Evolutionary conservation across 2,797 vertebrate species (phyloP).

Genomic region (Hydrocynus forskahlii): DNA sequence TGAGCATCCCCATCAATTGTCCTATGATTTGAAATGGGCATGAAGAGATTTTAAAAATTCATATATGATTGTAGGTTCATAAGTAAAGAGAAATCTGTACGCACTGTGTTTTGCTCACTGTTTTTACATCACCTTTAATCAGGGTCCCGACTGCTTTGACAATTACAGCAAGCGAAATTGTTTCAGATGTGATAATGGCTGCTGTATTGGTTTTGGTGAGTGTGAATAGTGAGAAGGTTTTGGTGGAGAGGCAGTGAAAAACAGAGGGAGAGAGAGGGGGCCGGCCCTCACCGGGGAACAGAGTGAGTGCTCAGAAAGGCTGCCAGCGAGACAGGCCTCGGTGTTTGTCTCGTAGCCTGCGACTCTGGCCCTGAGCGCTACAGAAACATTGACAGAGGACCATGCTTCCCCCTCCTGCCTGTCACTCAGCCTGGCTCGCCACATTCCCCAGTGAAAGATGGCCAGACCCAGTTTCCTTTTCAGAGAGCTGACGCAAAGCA

Average conservation of each 20-base stretch:
- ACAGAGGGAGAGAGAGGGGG: constrained; percentile 36
- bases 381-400: constrained; percentile 69
- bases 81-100: neutral
- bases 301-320: constrained; percentile 55
- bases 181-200: constrained; percentile 17
- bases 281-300: constrained; percentile 49
- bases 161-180: neutral
- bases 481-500: constrained; percentile 57
- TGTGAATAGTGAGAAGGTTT: constrained; percentile 40
- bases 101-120: neutral
- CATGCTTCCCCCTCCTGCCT: constrained; percentile 59
- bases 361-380: constrained; percentile 61
- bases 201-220: constrained; percentile 32
- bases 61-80: neutral
- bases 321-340: constrained; percentile 63
- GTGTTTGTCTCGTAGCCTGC: constrained; percentile 60
- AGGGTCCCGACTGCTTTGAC: neutral
- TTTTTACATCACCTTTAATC: neutral
- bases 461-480: constrained; percentile 60
- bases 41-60: constrained; percentile 22
- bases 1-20: constrained; percentile 4
- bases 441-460: constrained; percentile 59
- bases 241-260: constrained; percentile 24
- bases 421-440: constrained; percentile 52
- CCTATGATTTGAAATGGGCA: constrained; percentile 30